Base-by-base conservation (phyloP, 2,113 vertebrate species). In the Clarias gariepinus region DNA sequence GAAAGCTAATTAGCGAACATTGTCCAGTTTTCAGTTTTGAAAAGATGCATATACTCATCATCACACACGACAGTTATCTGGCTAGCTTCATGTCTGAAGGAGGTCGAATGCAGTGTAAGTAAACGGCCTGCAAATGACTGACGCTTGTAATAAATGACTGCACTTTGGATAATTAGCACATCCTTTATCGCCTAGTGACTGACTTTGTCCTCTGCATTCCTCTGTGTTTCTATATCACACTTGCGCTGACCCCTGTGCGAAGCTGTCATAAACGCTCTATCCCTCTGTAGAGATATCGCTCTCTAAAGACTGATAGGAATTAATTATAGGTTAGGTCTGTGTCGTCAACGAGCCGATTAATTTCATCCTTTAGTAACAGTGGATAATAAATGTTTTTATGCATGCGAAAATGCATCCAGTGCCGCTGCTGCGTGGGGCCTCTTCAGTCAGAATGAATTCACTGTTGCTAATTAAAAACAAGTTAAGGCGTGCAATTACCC, bases 381-480 rank as follows among this genome's bases (percentile, higher is more conserved):
- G n/a, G 66, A 85, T 87, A 28, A 74, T 76, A 82, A 87, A 85
- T 82, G 84, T 60, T 60, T 58, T 23, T 12, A 12, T 80, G 57
- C 52, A 63, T 33, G 21, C 13, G 33, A 83, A 73, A 30, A n/a
- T 30, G 30, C 9, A n/a, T 73, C 19, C 60, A 30, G 76, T 5
- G 9, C 28, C n/a, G 13, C 61, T 73, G 73, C 13, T 73, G 23
- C 33, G 61, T 41, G 52, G 74, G 30, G 9, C 36, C 36, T 57
- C 76, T 71, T 61, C 23, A 52, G 71, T 80, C 84, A 18, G 77
- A 81, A 25, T 52, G 25, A 87, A 86, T 84, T 76, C 30, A 69
- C 86, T 74, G 86, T 83, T 64, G 73, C 86, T 89, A 88, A 88
- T 89, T 86, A 86, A 77, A 83, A 57, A 68, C 64, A 84, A 83